phyloP scores from a whole-genome alignment of 2,888 invertebrate genomes.

The Alsophila aescularia region DNA sequence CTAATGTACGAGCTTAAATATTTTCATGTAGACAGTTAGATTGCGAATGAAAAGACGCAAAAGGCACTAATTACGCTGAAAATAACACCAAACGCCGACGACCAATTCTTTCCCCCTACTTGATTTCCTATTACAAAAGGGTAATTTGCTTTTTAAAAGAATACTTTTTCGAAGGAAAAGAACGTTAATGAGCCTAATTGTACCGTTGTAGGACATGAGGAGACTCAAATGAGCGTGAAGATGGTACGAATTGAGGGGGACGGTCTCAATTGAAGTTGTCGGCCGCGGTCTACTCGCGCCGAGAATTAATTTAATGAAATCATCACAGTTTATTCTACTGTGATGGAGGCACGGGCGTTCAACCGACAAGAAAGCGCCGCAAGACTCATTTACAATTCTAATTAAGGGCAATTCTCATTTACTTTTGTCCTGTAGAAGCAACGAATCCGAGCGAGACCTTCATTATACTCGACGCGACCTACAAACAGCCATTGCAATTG shows the following conservation, averaged over 20 bases:
- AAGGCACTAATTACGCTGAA: constrained; percentile 39
- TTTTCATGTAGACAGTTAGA: constrained; percentile 25
- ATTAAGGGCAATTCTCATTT: constrained; percentile 81
- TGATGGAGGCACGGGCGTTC: constrained; percentile 72
- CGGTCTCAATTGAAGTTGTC: constrained; percentile 64
- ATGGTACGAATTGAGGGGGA: constrained; percentile 58
- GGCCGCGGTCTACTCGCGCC: constrained; percentile 54
- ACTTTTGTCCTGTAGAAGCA: constrained; percentile 74
- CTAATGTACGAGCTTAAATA: constrained; percentile 3
- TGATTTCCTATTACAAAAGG: constrained; percentile 45
- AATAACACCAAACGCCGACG: constrained; percentile 41
- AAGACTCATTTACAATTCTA: constrained; percentile 83
- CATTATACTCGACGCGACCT: constrained; percentile 46
- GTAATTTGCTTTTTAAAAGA: constrained; percentile 51
- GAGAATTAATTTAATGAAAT: constrained; percentile 81
- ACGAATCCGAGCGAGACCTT: constrained; percentile 63
- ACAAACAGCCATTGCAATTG: constrained; percentile 46
- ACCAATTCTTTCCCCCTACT: constrained; percentile 43
- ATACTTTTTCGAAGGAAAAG: constrained; percentile 44
- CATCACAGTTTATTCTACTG: constrained; percentile 80
- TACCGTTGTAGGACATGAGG: constrained; percentile 48
- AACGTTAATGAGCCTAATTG: constrained; percentile 45
- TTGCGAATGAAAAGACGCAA: constrained; percentile 31
- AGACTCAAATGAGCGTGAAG: constrained; percentile 51
- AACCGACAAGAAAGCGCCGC: constrained; percentile 78